Evolutionary conservation across 2,797 vertebrate species (phyloP).

Genomic region (Pantherophis alleghaniensis): DNA sequence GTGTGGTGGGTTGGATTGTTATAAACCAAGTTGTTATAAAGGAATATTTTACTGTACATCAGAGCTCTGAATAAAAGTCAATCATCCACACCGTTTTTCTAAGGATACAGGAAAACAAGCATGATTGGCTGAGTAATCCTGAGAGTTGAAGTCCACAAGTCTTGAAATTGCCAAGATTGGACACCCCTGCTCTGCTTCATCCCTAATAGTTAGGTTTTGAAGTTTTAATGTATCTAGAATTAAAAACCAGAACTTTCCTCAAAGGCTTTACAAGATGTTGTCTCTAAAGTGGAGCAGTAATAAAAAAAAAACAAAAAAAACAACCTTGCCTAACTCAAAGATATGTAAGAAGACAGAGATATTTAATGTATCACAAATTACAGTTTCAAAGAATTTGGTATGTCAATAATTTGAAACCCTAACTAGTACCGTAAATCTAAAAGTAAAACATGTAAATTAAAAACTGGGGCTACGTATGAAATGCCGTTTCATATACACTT

Average conservation of each 20-base stretch:
- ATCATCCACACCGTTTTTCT: background rate
- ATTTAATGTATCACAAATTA: background rate
- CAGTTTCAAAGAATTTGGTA: background rate
- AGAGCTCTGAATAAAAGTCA: constrained; percentile 39
- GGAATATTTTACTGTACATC: constrained; percentile 44
- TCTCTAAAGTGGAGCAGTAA: background rate
- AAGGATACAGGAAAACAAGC: background rate
- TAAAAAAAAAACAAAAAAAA: background rate
- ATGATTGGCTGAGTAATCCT: background rate
- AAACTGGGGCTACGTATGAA: background rate
- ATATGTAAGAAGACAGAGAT: background rate
- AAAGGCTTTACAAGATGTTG: background rate
- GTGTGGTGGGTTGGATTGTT: constrained; percentile 33
- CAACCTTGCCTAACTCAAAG: background rate
- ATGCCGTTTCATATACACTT: background rate
- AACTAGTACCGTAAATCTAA: background rate
- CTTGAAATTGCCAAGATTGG: background rate
- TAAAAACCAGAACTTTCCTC: background rate
- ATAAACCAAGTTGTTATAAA: constrained; percentile 33
- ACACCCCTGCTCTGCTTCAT: background rate
- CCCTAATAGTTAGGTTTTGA: background rate
- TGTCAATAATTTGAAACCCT: background rate
- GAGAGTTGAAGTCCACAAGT: background rate
- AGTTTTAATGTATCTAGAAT: background rate
- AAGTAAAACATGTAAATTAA: background rate